Base-by-base conservation (phyloP, 2,888 invertebrate genomes). In the Eurois occulta region DNA sequence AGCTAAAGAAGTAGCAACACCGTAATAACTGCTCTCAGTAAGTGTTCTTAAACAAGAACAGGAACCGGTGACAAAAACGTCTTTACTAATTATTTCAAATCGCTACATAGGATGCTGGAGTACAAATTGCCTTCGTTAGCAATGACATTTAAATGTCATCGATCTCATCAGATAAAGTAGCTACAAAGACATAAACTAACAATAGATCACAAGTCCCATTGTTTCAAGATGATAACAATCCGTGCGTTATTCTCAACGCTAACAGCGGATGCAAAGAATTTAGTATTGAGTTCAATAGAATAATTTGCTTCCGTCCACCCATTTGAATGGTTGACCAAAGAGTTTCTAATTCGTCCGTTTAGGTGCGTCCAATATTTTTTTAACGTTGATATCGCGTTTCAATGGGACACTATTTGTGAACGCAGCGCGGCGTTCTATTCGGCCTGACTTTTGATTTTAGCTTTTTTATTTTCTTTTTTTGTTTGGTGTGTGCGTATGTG, bases 251-350 rank as follows among this genome's bases (percentile, higher is more conserved):
- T 84, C 85, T 84, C 84, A 84, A 79, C 75, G 28, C 75, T 72
- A 82, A 38, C 35, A 66, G 83, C 84, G 84, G 84, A 85, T 86
- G 77, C 72, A 83, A 77, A 75, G 71, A 85, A 77, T 85, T 85
- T 75, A 83, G 72, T 88, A 91, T 90, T 90, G 89, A 88, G 86
- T 85, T 90, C 90, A 94, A 94, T 94, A 88, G 93, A 91, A 93
- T 94, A 93, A 94, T 94, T 92, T 86, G 90, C 86, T 91, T 91
- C 94, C 94, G 93, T 80, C 87, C 87, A 89, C 87, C 88, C 88
- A 92, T 90, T 92, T 91, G 91, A 90, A 85, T 85, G 78, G 85
- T 79, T 85, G 79, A 86, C 84, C 84, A 85, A 86, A 81, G 71
- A 87, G 88, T 90, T 87, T 88, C 72, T 72, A 85, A 86, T 86